Evolutionary conservation across 2,113 vertebrate genomes (phyloP).

Genomic region (Panurus biarmicus): DNA sequence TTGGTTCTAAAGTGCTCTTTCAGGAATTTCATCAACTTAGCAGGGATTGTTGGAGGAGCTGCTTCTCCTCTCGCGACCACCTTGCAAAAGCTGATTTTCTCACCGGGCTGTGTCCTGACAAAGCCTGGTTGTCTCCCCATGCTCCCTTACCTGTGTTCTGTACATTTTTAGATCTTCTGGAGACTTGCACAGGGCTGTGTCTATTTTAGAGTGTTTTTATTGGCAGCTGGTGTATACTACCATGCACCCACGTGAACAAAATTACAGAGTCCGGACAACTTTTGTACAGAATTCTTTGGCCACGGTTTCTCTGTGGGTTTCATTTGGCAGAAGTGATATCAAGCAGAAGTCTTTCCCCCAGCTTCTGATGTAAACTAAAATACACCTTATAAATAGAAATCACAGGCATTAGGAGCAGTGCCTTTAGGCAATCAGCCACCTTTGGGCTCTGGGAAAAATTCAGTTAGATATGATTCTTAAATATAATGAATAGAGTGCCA

Average conservation of each 20-base stretch:
- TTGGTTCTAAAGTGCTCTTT: neutral
- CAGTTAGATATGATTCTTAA: constrained; percentile 32
- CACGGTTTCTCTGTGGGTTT: constrained; percentile 27
- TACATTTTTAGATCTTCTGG: neutral
- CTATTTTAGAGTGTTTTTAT: constrained; percentile 39
- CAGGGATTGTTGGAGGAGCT: neutral
- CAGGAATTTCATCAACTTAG: neutral
- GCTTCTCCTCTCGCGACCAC: neutral
- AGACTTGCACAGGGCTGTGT: neutral
- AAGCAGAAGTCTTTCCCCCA: constrained; percentile 35
- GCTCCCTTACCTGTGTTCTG: neutral
- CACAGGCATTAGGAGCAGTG: neutral
- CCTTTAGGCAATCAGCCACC: constrained; percentile 27
- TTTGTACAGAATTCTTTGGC: constrained; percentile 38
- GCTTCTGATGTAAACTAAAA: constrained; percentile 41
- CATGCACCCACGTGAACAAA: constrained; percentile 13
- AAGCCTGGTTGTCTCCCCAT: neutral
- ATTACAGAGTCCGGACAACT: constrained; percentile 37
- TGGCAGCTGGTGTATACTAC: neutral
- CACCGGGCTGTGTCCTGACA: neutral
- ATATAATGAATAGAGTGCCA: constrained; percentile 20
- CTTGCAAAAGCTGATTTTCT: neutral
- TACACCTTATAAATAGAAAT: constrained; percentile 53
- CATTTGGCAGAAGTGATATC: constrained; percentile 41
- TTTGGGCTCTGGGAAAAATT: constrained; percentile 27